These are phyloP conservation scores for Brachyptera risi DNA, from an alignment of 2,888 invertebrate species.

Conservation along the genomic window DNA sequence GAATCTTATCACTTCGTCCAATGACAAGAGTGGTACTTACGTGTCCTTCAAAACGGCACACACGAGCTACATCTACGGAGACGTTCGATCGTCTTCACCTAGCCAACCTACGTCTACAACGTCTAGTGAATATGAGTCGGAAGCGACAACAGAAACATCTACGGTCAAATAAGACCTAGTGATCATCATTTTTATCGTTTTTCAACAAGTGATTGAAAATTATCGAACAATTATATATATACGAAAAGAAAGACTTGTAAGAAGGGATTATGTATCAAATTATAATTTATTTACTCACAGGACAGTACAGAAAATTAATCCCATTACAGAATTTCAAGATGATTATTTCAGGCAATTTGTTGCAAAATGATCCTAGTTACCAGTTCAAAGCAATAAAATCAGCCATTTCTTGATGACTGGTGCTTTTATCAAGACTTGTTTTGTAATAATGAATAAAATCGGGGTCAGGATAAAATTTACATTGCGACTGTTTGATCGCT, in stretches of 20 bases:
- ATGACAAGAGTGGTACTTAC: slow-evolving; percentile 33
- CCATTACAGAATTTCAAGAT: neutral
- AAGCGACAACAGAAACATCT: neutral
- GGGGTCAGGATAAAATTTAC: neutral
- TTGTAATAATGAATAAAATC: no score
- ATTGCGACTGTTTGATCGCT: neutral
- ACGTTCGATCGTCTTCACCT: slow-evolving; percentile 12
- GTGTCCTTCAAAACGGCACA: slow-evolving; percentile 38
- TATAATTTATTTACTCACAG: neutral
- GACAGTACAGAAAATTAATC: neutral
- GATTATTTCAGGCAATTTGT: neutral
- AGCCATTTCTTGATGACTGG: neutral
- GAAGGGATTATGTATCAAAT: no score
- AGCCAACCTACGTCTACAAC: neutral
- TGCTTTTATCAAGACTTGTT: no score
- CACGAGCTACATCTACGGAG: slow-evolving; percentile 37
- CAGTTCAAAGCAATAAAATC: neutral
- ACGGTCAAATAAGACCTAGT: neutral
- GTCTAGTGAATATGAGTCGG: neutral
- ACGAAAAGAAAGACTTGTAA: no score
- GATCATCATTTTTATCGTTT: no score
- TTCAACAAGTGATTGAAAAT: no score
- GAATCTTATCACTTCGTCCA: slow-evolving; percentile 21
- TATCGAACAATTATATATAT: no score
- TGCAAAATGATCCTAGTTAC: no score